Conservation (phyloP, 2,888 invertebrate genomes). For the Nemurella pictetii region DNA sequence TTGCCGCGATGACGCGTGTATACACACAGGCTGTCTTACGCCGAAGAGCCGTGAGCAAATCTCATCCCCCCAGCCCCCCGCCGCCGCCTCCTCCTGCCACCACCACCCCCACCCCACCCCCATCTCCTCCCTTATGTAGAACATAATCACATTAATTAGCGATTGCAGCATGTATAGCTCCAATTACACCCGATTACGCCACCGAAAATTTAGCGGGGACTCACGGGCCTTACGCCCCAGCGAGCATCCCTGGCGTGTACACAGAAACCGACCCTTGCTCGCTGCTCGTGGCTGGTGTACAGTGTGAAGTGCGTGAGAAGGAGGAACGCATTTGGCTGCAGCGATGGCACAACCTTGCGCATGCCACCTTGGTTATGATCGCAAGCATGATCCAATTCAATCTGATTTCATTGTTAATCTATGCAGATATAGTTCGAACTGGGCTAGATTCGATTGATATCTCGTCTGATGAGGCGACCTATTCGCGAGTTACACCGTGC, state of each 20-base stretch:
- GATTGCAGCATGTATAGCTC: constrained; percentile 32
- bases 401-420: too few relatives aligned
- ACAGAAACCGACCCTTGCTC: too few relatives aligned
- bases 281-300: too few relatives aligned
- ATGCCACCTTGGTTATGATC: too few relatives aligned
- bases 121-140: background rate
- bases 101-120: background rate
- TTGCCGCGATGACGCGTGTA: background rate
- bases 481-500: too few relatives aligned
- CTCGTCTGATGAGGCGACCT: too few relatives aligned
- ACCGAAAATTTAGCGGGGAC: background rate
- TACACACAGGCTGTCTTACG: background rate
- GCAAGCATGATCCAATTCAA: too few relatives aligned
- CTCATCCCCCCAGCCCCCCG: background rate
- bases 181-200: constrained; percentile 37
- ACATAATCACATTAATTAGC: constrained; percentile 38
- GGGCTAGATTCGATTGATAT: too few relatives aligned
- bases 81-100: background rate
- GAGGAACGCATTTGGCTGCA: too few relatives aligned
- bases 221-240: background rate
- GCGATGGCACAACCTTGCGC: too few relatives aligned
- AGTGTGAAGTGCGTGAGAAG: too few relatives aligned
- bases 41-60: background rate
- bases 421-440: too few relatives aligned
- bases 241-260: background rate